Percentiles rank a stretch among this genome's conserved stretches.
phyloP scores from a whole-genome alignment of 2,113 vertebrate genomes.

The Delphinapterus leucas region DNA sequence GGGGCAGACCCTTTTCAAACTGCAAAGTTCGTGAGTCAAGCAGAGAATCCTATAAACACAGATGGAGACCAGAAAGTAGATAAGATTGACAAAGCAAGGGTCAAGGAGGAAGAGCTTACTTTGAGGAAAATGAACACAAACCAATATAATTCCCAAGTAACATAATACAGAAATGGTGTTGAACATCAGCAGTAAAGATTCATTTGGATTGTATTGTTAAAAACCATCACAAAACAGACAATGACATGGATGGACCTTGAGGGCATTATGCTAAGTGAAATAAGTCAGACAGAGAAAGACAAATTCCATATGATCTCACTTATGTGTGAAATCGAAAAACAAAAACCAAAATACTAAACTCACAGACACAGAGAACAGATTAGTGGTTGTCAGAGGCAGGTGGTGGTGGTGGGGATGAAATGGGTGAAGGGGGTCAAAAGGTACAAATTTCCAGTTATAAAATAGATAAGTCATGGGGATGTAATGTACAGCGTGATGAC shows the following conservation, averaged over 20 bases:
- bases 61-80: background rate
- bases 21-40: background rate
- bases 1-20: background rate
- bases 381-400: background rate
- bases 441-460: background rate
- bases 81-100: constrained; percentile 18
- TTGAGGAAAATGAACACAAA: constrained; percentile 36
- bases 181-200: constrained; percentile 19
- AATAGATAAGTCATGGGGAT: background rate
- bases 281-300: background rate
- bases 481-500: background rate
- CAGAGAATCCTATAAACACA: background rate
- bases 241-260: background rate
- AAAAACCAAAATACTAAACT: background rate
- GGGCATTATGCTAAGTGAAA: background rate
- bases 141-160: background rate
- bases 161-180: background rate
- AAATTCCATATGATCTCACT: background rate
- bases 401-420: background rate
- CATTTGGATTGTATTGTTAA: background rate
- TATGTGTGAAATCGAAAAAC: background rate
- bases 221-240: background rate
- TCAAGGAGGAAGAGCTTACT: background rate
- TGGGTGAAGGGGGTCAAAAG: background rate
- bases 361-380: background rate